Evolutionary conservation across 2,888 invertebrate species (phyloP).

Genomic region (Oscheius sp.): DNA sequence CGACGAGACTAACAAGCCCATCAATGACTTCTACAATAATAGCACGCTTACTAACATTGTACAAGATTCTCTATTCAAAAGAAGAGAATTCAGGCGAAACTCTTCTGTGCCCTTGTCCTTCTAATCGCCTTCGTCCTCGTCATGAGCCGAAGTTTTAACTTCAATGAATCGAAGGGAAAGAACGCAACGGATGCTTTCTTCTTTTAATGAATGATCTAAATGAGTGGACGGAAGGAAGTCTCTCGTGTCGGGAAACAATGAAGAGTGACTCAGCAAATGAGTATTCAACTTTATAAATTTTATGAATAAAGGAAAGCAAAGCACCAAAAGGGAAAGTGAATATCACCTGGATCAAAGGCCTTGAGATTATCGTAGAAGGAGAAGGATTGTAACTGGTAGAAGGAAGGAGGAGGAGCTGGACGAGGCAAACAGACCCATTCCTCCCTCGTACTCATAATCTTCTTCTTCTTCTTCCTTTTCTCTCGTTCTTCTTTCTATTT

Average conservation of each 20-base stretch:
- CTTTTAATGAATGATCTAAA: slow-evolving; percentile 1
- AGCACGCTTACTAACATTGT: slow-evolving; percentile 60
- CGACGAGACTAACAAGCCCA: slow-evolving; percentile 50
- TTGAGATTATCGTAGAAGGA: slow-evolving; percentile 1
- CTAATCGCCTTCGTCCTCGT: slow-evolving; percentile 53
- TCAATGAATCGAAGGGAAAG: background rate
- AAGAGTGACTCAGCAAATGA: slow-evolving; percentile 5
- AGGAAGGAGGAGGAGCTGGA: background rate
- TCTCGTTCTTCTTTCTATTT: background rate
- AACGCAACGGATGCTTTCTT: slow-evolving; percentile 10
- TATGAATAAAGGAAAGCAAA: background rate
- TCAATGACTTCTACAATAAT: slow-evolving; percentile 64
- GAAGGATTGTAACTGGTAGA: background rate
- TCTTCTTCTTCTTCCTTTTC: slow-evolving; percentile 15
- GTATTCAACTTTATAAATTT: background rate
- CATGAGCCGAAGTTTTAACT: slow-evolving; percentile 50
- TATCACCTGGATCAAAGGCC: slow-evolving; percentile 17
- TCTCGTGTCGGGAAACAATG: slow-evolving; percentile 14
- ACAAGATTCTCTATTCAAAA: too few relatives aligned
- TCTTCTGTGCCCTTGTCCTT: slow-evolving; percentile 55
- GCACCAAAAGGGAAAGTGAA: slow-evolving; percentile 8
- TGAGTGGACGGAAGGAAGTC: background rate
- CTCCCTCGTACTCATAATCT: slow-evolving; percentile 11
- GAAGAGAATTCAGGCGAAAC: too few relatives aligned
- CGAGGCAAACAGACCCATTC: slow-evolving; percentile 8